Conservation (phyloP, 2,113 vertebrate genomes). For the Leiothrix lutea region DNA sequence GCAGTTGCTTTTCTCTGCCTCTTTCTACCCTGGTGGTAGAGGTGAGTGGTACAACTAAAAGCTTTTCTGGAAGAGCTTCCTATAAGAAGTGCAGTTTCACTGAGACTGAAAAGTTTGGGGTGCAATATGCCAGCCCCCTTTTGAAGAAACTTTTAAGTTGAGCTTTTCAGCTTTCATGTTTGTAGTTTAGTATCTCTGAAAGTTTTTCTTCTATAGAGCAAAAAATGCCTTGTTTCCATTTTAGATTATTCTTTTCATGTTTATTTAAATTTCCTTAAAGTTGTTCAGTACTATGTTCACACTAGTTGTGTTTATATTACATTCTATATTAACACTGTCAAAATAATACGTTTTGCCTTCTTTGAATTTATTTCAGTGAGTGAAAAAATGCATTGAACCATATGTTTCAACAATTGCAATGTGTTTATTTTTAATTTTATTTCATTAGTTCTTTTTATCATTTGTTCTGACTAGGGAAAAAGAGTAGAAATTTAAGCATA, state of each 20-base stretch:
- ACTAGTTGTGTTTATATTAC: conserved; percentile 9
- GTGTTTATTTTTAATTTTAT: not conserved
- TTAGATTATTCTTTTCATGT: not conserved
- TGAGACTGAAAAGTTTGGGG: not conserved
- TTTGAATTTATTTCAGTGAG: not conserved
- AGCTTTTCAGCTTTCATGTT: not conserved
- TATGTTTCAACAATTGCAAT: not conserved
- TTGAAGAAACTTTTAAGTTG: not conserved
- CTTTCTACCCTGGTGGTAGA: not conserved
- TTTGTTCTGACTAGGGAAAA: not conserved
- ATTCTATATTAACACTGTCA: not conserved
- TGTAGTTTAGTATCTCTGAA: not conserved
- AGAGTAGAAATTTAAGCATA: not conserved
- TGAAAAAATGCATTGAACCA: not conserved
- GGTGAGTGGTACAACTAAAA: not conserved
- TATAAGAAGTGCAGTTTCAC: not conserved
- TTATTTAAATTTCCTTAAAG: not conserved
- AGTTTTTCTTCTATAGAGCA: not conserved
- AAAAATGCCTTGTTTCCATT: not conserved
- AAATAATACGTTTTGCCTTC: conserved; percentile 7
- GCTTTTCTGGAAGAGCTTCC: not conserved
- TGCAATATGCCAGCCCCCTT: not conserved
- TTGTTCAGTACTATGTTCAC: not conserved
- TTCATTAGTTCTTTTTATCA: not conserved
- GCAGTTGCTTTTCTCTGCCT: not conserved